Conservation (phyloP, 92 coral and sea anemone genomes). For the Phenganax subtilis region DNA sequence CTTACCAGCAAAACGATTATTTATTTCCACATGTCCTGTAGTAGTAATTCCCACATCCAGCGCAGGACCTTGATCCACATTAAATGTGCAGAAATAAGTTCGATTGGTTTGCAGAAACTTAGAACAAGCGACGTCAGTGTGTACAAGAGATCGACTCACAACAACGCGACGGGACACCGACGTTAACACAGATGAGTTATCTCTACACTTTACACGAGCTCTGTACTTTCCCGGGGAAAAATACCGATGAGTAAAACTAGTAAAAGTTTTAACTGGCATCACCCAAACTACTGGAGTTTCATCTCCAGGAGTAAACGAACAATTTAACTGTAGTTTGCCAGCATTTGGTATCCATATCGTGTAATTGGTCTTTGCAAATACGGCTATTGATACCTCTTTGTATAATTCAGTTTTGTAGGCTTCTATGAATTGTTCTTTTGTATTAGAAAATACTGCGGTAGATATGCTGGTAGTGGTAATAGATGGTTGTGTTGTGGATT, state of each 20-base stretch:
- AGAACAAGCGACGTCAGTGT: not conserved
- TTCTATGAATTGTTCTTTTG: not conserved
- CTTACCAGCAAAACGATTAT: conserved; percentile 9
- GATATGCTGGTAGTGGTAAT: not conserved
- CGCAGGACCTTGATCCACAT: conserved; percentile 9
- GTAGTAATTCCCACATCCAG: not conserved
- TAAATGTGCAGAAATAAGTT: conserved; percentile 1
- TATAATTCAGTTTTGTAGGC: conserved; percentile 26
- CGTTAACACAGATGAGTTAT: not conserved
- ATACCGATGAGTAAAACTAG: not conserved
- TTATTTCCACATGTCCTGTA: not conserved
- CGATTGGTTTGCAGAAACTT: not conserved
- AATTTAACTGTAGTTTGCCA: not conserved
- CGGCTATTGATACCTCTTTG: not conserved
- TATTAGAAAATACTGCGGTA: not conserved
- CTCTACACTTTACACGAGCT: not conserved
- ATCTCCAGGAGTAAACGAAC: conserved; percentile 22
- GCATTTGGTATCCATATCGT: not conserved
- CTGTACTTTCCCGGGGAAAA: conserved; percentile 7
- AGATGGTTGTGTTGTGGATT: not conserved
- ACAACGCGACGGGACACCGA: conserved; percentile 6
- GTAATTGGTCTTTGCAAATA: conserved; percentile 14
- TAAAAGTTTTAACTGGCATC: not conserved
- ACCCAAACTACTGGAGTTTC: not conserved
- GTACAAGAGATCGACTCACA: not conserved